Evolutionary conservation across 1,140 invertebrate genomes (phyloP).

Genomic region (Papilio aristodemus): DNA sequence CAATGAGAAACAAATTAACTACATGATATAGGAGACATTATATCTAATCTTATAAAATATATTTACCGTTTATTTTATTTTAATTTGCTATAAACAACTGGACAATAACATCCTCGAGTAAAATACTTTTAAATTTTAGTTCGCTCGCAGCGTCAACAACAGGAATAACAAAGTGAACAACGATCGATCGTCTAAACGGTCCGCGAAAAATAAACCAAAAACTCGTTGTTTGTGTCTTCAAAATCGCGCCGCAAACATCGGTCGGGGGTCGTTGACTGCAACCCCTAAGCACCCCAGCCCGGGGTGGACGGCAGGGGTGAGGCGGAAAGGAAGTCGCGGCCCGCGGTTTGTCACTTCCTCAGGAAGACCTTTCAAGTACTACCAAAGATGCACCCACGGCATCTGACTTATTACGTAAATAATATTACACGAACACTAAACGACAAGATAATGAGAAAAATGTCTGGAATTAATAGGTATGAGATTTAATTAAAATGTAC

Average conservation of each 20-base stretch:
- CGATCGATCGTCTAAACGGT: conserved; percentile 43
- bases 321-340: conserved; percentile 63
- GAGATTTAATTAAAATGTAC: no score
- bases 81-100: conserved; percentile 17
- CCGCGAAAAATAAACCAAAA: conserved; percentile 56
- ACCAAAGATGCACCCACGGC: conserved; percentile 53
- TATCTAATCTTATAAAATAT: not conserved
- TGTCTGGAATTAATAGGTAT: no score
- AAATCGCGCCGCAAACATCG: conserved; percentile 69
- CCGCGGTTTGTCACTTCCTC: conserved; percentile 78
- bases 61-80: not conserved
- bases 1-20: no score
- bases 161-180: conserved; percentile 28
- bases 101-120: conserved; percentile 35
- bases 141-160: conserved; percentile 7
- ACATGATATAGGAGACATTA: no score
- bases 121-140: conserved; percentile 2
- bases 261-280: conserved; percentile 61
- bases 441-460: no score
- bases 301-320: conserved; percentile 43
- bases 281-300: conserved; percentile 51
- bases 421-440: not conserved
- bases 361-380: conserved; percentile 75
- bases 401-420: not conserved
- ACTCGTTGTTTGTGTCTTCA: conserved; percentile 64